Base-by-base conservation (phyloP, 2,888 invertebrate genomes). In the Sepiola atlantica region DNA sequence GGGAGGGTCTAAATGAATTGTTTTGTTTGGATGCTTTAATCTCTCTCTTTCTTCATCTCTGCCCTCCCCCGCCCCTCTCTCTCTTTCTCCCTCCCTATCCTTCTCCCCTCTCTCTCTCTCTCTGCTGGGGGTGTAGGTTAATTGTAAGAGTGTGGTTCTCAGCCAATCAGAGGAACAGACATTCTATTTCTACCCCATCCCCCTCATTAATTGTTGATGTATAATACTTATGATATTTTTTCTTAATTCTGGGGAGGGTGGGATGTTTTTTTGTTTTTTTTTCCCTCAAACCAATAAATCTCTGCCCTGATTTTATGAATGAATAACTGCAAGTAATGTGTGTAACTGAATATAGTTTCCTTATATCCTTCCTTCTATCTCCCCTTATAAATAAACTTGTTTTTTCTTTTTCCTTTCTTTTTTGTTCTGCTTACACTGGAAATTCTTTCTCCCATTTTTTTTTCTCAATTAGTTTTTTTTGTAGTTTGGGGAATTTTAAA, bases 371-470 rank as follows among this genome's bases (percentile, higher is more conserved):
- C 32, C n/a, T 77, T 77, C n/a, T 77, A n/a, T 16, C n/a, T n/a
- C 45, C 45, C 8, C 45, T 77, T 77, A n/a, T n/a, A n/a, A n/a
- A 77, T 77, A 77, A 77, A 77, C 20, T 77, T 77, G 77, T 77
- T 77, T 77, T 18, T 45, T 8, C 8, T 45, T 45, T 45, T 8
- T 8, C 8, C 8, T 45, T 45, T 8, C 2, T 45, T 8, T 57
- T 77, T 77, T 77, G 77, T 77, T 77, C 77, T 77, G 77, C 77
- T 77, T 77, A 77, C n/a, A 77, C 77, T 77, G 77, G 77, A 77
- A 77, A 77, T 77, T 77, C 16, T 77, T n/a, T 77, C 77, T 77
- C 77, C n/a, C n/a, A 45, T 16, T 4, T 21, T 18, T 32, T 77
- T 77, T 77, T 61, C 24, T 61, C 16, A n/a, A 3, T 32, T 16